These are phyloP conservation scores for Heliconius hortense DNA, from an alignment of 2,888 invertebrate species.

Conservation along the genomic window DNA sequence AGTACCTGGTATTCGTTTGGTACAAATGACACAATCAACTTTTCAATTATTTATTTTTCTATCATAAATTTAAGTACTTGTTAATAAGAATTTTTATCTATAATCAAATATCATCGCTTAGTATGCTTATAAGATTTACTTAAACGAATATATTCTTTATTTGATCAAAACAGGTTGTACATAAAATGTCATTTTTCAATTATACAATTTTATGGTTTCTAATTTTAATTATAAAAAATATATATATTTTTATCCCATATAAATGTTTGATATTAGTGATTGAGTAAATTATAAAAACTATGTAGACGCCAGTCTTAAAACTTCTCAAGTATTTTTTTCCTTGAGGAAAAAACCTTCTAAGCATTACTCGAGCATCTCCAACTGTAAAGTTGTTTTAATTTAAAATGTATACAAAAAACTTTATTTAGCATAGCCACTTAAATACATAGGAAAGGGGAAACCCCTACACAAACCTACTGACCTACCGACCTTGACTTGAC, in stretches of 20 bases:
- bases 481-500: too few relatives aligned
- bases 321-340: slow-evolving; percentile 8
- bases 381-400: neutral
- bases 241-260: neutral
- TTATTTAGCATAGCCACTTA: neutral
- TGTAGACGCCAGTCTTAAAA: neutral
- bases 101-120: neutral
- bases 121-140: neutral
- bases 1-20: slow-evolving; percentile 17
- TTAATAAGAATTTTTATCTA: slow-evolving; percentile 6
- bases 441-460: neutral
- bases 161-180: neutral
- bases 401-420: slow-evolving; percentile 5
- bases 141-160: neutral
- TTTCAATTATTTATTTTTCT: slow-evolving; percentile 34
- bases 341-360: slow-evolving; percentile 20
- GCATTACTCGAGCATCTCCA: neutral
- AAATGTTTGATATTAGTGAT: neutral
- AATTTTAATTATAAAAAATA: neutral
- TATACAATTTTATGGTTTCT: neutral
- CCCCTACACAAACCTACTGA: neutral
- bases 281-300: neutral
- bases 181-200: neutral
- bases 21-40: slow-evolving; percentile 35
- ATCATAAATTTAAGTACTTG: slow-evolving; percentile 12